Evolutionary conservation across 2,113 vertebrate genomes (phyloP).

Genomic region (Callorhinus ursinus): DNA sequence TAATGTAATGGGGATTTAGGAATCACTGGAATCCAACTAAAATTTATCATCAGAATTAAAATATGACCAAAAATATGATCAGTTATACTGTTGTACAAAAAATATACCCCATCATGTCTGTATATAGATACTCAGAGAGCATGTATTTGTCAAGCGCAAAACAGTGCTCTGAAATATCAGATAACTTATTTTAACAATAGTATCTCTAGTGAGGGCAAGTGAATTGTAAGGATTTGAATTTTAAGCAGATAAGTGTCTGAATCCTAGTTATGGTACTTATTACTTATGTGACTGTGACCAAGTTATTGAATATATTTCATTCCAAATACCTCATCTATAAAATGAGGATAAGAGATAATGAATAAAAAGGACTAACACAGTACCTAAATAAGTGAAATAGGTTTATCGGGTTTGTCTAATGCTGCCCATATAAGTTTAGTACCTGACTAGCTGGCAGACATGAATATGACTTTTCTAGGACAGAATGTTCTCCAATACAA

Average conservation of each 20-base stretch:
- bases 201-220: not conserved
- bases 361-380: not conserved
- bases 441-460: not conserved
- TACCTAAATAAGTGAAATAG: not conserved
- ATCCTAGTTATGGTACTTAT: not conserved
- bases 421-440: accelerated
- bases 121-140: not conserved
- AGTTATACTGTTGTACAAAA: not conserved
- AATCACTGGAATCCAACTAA: not conserved
- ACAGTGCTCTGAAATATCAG: not conserved
- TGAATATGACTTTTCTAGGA: not conserved
- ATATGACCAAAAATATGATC: not conserved
- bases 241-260: not conserved
- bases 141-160: not conserved
- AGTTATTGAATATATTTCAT: not conserved
- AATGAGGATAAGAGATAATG: not conserved
- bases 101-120: not conserved
- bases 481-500: not conserved
- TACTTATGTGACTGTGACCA: not conserved
- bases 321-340: not conserved
- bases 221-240: not conserved
- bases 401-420: not conserved
- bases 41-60: not conserved
- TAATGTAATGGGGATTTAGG: not conserved
- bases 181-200: not conserved